A percentile compares a stretch with the other conserved stretches of the same genome.
Evolutionary conservation across 2,797 vertebrate genomes (phyloP).

Genomic region (Phoxinus dragarum): DNA sequence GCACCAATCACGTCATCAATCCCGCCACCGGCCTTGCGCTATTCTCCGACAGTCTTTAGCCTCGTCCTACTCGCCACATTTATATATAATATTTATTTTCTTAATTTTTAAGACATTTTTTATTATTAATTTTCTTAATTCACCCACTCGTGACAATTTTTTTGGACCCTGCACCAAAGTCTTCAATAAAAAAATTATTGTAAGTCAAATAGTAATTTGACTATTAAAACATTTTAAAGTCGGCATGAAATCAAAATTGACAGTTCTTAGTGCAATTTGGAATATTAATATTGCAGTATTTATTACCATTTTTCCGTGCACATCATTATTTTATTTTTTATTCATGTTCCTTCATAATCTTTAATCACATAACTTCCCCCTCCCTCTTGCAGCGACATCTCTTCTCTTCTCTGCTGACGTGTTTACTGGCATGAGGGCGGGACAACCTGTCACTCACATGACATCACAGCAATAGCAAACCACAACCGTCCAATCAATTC

Average conservation of each 20-base stretch:
- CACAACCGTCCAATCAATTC: not conserved
- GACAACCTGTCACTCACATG: constrained; percentile 7
- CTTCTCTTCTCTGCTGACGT: constrained; percentile 3
- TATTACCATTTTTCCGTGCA: not conserved
- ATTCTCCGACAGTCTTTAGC: no score
- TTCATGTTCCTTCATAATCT: not conserved
- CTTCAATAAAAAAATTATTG: not conserved
- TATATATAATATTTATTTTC: not conserved
- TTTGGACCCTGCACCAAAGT: not conserved
- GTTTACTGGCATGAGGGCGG: not conserved
- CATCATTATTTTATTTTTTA: not conserved
- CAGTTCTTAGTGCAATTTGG: not conserved
- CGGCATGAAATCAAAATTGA: not conserved
- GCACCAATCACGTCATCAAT: no score
- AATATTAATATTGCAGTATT: not conserved
- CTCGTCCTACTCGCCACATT: no score
- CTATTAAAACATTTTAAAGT: not conserved
- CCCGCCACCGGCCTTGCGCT: no score
- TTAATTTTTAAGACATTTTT: rapidly evolving
- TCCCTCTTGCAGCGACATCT: not conserved
- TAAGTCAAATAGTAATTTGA: not conserved
- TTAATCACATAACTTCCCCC: constrained; percentile 1
- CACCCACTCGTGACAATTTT: not conserved
- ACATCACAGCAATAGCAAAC: constrained; percentile 8
- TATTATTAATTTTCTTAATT: not conserved